Conservation (phyloP, 2,888 invertebrate species). For the Onchidella celtica region DNA sequence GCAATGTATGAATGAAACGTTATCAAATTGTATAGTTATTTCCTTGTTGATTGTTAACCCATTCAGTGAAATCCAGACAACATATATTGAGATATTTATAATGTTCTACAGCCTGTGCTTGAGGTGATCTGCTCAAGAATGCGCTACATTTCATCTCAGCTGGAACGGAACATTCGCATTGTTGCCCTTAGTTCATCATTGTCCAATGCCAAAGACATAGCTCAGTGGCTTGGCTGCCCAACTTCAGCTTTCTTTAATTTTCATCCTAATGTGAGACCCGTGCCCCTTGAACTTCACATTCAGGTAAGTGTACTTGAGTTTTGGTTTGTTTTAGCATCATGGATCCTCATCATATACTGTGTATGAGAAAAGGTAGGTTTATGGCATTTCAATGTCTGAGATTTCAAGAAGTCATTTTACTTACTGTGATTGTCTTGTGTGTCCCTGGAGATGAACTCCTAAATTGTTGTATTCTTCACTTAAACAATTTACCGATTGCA, state of each 20-base stretch:
- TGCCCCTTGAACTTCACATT: slow-evolving; percentile 96
- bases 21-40: too few relatives aligned
- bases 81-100: neutral
- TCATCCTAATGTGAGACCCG: slow-evolving; percentile 97
- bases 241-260: slow-evolving; percentile 98
- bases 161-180: slow-evolving; percentile 89
- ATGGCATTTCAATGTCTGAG: neutral
- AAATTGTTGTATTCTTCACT: too few relatives aligned
- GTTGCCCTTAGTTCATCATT: slow-evolving; percentile 95
- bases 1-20: too few relatives aligned
- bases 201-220: slow-evolving; percentile 96
- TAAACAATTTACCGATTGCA: too few relatives aligned
- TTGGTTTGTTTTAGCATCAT: too few relatives aligned
- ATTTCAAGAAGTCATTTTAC: too few relatives aligned
- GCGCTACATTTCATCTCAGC: slow-evolving; percentile 96
- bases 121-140: slow-evolving; percentile 94
- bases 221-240: slow-evolving; percentile 97
- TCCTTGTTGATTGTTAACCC: too few relatives aligned
- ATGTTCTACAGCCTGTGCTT: slow-evolving; percentile 86
- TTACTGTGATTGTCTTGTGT: too few relatives aligned
- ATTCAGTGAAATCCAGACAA: too few relatives aligned
- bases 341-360: too few relatives aligned
- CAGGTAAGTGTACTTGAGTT: slow-evolving; percentile 80
- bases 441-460: too few relatives aligned
- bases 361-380: too few relatives aligned